Evolutionary conservation across 2,797 vertebrate genomes (phyloP).

Genomic region (Sebastes hubbsi): DNA sequence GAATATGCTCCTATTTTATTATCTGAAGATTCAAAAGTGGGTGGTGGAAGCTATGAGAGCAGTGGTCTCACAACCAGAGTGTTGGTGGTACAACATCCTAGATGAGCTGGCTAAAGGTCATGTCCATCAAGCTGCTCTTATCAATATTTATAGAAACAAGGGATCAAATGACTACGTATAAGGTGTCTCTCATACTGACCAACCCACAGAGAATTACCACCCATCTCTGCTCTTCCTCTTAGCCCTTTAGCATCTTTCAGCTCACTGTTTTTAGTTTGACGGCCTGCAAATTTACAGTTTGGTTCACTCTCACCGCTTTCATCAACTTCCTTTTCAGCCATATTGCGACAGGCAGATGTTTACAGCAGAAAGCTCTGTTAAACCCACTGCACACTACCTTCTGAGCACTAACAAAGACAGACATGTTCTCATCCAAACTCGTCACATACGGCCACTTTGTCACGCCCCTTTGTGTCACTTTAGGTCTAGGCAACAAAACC

Average conservation of each 20-base stretch:
- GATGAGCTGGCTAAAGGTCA: background rate
- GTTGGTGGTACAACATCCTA: background rate
- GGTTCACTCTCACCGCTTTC: background rate
- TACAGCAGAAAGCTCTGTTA: background rate
- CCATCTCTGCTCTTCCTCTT: background rate
- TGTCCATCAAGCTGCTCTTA: background rate
- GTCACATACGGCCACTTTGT: no score
- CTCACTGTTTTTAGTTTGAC: background rate
- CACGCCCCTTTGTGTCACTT: no score
- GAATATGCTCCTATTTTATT: conserved; percentile 35
- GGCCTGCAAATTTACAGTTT: background rate
- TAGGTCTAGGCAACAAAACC: no score
- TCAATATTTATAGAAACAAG: background rate
- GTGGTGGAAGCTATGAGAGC: background rate
- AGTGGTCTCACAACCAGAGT: background rate
- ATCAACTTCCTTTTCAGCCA: background rate
- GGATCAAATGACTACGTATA: background rate
- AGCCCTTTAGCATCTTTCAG: background rate
- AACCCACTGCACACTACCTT: background rate
- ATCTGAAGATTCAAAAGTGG: conserved; percentile 23
- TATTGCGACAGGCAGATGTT: background rate
- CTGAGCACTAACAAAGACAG: background rate
- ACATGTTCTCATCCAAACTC: no score
- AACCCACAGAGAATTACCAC: background rate
- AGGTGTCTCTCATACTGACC: background rate